Base-by-base conservation (phyloP, 2,113 vertebrate species). In the Pelecanus crispus region DNA sequence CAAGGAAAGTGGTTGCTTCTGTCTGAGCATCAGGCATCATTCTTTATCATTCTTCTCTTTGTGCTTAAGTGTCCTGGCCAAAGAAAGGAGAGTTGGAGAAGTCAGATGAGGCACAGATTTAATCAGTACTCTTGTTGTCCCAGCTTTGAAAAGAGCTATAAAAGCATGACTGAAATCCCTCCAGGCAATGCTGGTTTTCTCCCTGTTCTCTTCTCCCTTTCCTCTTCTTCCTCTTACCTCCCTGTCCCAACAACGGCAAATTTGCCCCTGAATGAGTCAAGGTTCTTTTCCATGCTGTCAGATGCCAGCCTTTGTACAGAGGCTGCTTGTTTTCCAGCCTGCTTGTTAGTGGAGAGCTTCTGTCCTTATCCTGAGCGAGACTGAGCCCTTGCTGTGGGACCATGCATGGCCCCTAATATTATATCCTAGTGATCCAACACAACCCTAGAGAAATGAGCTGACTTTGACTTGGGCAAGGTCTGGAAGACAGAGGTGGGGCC, bases 81-180 rank as follows among this genome's bases (percentile, higher is more conserved):
- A 90, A 83, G 58, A 91, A 83, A 77, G 45, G 25, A 77, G 50
- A 92, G 12, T 45, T 86, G 79, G n/a, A 81, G 67, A 93, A 92
- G 59, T 74, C 59, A 74, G 55, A 70, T 16, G 38, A 89, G 31
- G 59, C 63, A 68, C 21, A 83, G 79, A 86, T 93, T 90, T 86
- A 88, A 90, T 79, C 61, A 65, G 72, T 31, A 42, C 20, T 81
- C 15, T 29, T 42, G 24, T 74, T 85, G 74, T 86, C 88, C n/a
- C n/a, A 59, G 38, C 86, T 96, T 95, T 95, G 75, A 88, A 90
- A 92, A 61, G 66, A 73, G 25, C 38, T 88, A 55, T 78, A 62
- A 84, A 66, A 92, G 63, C 32, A 77, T 29, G 55, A 83, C 47
- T 73, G 75, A 90, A 31, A 13, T 61, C 28, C 25, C 59, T 92